These are phyloP conservation scores for Dendrocincla fuliginosa DNA, from an alignment of 2,797 vertebrate species.

Conservation along the genomic window DNA sequence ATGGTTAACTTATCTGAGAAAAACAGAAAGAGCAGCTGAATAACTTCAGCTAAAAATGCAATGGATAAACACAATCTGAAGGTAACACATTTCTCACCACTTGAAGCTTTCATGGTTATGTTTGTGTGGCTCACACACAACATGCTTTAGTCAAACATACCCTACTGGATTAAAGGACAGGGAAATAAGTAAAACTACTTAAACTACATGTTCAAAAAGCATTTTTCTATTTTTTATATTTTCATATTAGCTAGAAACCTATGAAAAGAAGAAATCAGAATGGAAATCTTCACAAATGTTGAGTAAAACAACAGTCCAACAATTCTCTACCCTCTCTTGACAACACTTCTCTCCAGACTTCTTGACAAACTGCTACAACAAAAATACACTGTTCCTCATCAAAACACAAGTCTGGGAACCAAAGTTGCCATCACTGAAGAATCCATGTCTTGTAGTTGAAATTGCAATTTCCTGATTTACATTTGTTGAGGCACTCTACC, in stretches of 20 bases:
- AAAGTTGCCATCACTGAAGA: not conserved
- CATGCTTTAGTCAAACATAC: not conserved
- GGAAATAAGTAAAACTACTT: not conserved
- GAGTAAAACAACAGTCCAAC: not conserved
- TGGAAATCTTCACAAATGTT: not conserved
- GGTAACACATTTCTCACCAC: not conserved
- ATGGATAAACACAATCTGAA: not conserved
- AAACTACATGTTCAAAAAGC: not conserved
- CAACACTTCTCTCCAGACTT: not conserved
- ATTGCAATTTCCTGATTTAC: not conserved
- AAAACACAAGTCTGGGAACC: not conserved
- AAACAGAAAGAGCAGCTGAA: slow-evolving; percentile 12
- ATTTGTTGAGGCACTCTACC: rapidly evolving
- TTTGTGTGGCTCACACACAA: not conserved
- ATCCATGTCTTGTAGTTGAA: not conserved
- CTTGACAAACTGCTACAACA: not conserved
- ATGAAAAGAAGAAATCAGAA: not conserved
- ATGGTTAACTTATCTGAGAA: not conserved
- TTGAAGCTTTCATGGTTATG: not conserved
- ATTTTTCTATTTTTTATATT: not conserved
- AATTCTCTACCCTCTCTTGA: not conserved
- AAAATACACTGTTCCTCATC: not conserved
- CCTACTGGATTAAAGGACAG: not conserved
- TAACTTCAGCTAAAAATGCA: not conserved
- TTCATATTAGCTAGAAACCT: not conserved